phyloP scores from a whole-genome alignment of 2,797 vertebrate species.

The Lycodopsis pacificus region DNA sequence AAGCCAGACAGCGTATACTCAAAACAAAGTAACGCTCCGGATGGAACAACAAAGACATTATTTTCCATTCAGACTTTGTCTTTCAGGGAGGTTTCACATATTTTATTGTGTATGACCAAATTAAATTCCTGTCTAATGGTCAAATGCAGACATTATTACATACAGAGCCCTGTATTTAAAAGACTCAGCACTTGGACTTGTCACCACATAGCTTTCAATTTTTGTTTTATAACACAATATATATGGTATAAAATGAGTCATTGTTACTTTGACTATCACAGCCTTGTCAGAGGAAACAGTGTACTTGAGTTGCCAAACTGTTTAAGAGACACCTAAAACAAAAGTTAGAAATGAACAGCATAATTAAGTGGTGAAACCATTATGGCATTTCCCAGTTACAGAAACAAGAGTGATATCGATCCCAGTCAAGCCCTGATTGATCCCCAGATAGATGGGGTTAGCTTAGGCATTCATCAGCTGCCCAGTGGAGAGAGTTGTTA shows the following conservation, averaged over 20 bases:
- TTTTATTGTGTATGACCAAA: constrained; percentile 40
- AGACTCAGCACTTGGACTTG: constrained; percentile 11
- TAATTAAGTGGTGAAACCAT: constrained; percentile 87
- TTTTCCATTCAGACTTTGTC: constrained; percentile 61
- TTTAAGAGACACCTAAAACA: constrained; percentile 74
- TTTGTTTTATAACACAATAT: constrained; percentile 3
- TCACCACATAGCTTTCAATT: constrained; percentile 8
- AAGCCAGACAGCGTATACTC: constrained; percentile 70
- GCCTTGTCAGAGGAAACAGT: constrained; percentile 30
- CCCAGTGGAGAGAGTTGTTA: constrained; percentile 79
- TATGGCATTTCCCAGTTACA: constrained; percentile 85
- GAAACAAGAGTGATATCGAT: constrained; percentile 87
- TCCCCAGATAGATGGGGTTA: constrained; percentile 83
- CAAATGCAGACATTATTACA: constrained; percentile 21
- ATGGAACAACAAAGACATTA: constrained; percentile 64
- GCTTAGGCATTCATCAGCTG: constrained; percentile 86
- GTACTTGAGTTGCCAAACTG: constrained; percentile 65
- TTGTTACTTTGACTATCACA: constrained; percentile 27
- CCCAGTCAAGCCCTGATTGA: constrained; percentile 83
- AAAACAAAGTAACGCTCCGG: constrained; percentile 71
- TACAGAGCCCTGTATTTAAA: constrained; percentile 41
- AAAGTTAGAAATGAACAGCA: constrained; percentile 85
- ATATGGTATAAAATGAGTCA: constrained; percentile 9
- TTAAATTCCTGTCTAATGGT: constrained; percentile 35
- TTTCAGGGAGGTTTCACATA: constrained; percentile 36